These are phyloP conservation scores for Sinotaia quadrata DNA, from an alignment of 2,888 invertebrate species.

Conservation along the genomic window DNA sequence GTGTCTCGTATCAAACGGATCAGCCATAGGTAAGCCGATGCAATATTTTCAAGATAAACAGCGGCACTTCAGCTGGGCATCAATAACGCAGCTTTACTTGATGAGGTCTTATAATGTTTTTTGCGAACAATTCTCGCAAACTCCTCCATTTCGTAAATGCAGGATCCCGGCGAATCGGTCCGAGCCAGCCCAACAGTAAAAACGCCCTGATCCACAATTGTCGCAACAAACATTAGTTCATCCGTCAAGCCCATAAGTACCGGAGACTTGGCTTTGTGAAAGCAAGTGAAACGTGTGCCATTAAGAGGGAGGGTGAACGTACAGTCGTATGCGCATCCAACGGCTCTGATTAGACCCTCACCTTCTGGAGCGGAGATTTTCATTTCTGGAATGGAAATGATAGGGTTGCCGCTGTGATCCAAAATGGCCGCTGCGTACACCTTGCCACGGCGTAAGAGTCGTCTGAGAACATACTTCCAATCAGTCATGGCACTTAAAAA, in stretches of 20 bases:
- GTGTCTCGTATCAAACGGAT: too few species aligned
- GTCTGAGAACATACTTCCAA: slow-evolving; percentile 18
- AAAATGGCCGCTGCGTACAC: slow-evolving; percentile 28
- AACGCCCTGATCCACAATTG: slow-evolving; percentile 40
- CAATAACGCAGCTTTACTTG: too few species aligned
- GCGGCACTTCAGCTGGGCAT: too few species aligned
- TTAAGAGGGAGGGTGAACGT: slow-evolving; percentile 19
- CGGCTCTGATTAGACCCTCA: slow-evolving; percentile 24
- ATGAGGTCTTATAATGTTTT: too few species aligned
- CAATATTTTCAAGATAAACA: too few species aligned
- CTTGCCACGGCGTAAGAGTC: slow-evolving; percentile 31
- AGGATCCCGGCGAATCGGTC: slow-evolving; percentile 52
- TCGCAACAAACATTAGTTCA: slow-evolving; percentile 46
- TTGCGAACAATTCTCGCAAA: slow-evolving; percentile 36
- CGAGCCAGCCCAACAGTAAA: slow-evolving; percentile 47
- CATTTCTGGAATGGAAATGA: slow-evolving; percentile 23
- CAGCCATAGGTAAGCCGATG: too few species aligned
- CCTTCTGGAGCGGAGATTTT: neutral
- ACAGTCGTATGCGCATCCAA: neutral
- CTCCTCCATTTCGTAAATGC: slow-evolving; percentile 52
- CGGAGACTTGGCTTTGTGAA: slow-evolving; percentile 41
- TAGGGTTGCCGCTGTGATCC: neutral
- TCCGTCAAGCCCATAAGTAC: slow-evolving; percentile 48
- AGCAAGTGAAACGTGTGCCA: slow-evolving; percentile 41
- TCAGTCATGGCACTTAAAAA: neutral